Evolutionary conservation across 2,113 vertebrate species (phyloP), one percentile per base, ranked within the genome.

Genomic region (Nesogale talazaci): DNA sequence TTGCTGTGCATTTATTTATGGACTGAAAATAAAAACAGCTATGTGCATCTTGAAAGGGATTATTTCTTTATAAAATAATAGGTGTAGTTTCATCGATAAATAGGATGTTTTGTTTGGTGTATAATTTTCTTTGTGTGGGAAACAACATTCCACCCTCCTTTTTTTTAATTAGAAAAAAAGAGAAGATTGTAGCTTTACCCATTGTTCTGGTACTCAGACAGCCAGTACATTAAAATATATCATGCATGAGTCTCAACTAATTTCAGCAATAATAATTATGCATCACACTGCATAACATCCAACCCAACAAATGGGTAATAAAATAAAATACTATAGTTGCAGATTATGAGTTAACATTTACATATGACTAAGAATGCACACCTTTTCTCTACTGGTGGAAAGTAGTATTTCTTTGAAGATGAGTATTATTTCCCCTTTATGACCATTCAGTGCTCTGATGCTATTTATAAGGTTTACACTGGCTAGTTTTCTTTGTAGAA

Each of bases 81-180:
- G 29, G 27, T 38, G 79, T 85, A 19, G 12, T 89, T 23, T 8
- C 29, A 36, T 12, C 81, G 72, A 59, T 65, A 92, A 83, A 75
- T 38, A 93, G 12, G 65, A 31, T 25, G 25, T 81, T 92, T 11
- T 38, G 94, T 82, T 42, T 78, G 16, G 12, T 67, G 17, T 79
- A 4, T 63, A 34, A 40, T 29, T 92, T 94, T 16, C 20, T 90
- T 92, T 92, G 29, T 94, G 10, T 92, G 72, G 87, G 67, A 91
- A 74, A 40, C 36, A 69, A 25, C 46, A 52, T 16, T 56, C 31
- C 10, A 11, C 6, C 17, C 3, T 0, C 7, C 0, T 75, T 90
- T 87, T 59, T 76, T 52, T 29, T 88, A 92, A 7, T 52, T 52
- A 52, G 46, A 12, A 10, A 34, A 0, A 82, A 86, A 59, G 52